A percentile compares a stretch with the other conserved stretches of the same genome.
These are phyloP conservation scores for Yponomeuta malinellus DNA, from an alignment of 2,888 invertebrate species.

Conservation along the genomic window DNA sequence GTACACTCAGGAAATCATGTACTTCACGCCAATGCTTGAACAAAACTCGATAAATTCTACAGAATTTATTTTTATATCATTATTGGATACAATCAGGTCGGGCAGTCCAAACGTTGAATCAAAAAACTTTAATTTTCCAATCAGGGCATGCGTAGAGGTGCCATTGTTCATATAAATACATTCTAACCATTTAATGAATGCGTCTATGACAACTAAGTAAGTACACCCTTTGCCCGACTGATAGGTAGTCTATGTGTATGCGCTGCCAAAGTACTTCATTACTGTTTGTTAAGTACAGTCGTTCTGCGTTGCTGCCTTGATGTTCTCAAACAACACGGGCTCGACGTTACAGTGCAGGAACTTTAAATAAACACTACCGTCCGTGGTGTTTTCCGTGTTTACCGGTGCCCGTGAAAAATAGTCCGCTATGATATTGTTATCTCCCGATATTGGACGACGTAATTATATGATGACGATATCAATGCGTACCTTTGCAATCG, in stretches of 20 bases:
- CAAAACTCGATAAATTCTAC: not conserved
- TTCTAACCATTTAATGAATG: not conserved
- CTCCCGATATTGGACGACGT: no score
- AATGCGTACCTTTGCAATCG: no score
- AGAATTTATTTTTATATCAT: not conserved
- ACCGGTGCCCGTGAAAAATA: no score
- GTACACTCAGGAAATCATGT: not conserved
- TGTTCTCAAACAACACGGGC: no score
- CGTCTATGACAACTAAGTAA: not conserved
- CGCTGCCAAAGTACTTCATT: not conserved
- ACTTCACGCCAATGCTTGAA: not conserved
- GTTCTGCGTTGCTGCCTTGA: no score
- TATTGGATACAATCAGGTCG: not conserved
- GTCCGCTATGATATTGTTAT: no score
- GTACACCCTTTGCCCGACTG: not conserved
- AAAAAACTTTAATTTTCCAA: not conserved
- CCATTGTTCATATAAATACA: slow-evolving; percentile 3
- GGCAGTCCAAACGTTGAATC: not conserved
- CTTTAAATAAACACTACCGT: no score
- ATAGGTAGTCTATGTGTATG: not conserved
- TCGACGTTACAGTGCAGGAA: no score
- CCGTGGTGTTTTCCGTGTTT: no score
- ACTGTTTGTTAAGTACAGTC: no score
- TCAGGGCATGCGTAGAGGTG: not conserved
- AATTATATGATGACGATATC: no score